phyloP scores from a whole-genome alignment of 2,888 invertebrate genomes.

The Morinoia aosen region DNA sequence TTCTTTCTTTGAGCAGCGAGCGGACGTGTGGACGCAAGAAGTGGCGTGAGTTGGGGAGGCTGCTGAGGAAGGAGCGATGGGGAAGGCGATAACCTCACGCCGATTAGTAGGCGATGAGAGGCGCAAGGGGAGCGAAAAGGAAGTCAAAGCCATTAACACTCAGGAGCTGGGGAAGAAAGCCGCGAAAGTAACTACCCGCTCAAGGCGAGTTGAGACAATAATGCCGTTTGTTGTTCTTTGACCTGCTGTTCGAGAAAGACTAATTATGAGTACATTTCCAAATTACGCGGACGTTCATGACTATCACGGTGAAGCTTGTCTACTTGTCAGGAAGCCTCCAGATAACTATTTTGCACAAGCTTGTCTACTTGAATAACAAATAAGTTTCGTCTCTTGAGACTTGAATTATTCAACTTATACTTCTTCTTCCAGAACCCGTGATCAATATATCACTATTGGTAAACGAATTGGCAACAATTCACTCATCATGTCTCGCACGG shows the following conservation, averaged over 20 bases:
- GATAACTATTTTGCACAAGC: no score
- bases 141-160: constrained; percentile 46
- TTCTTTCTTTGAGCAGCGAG: background rate
- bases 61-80: constrained; percentile 32
- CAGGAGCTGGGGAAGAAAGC: background rate
- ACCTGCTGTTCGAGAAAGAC: background rate
- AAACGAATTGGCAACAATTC: background rate
- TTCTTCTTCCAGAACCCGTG: background rate
- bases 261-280: background rate
- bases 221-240: background rate
- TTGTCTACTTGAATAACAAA: background rate
- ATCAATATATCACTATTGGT: background rate
- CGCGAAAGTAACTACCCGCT: background rate
- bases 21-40: background rate
- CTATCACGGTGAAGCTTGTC: background rate
- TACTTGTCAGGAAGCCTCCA: no score
- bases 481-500: background rate
- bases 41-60: background rate
- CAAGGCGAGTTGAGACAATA: background rate
- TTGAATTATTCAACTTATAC: background rate
- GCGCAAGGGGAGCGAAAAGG: constrained; percentile 31
- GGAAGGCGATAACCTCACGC: constrained; percentile 41
- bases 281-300: background rate
- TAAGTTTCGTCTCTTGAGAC: background rate
- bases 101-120: constrained; percentile 52